These are phyloP conservation scores for Spinus pinus DNA, from an alignment of 2,797 vertebrate species.

Conservation along the genomic window DNA sequence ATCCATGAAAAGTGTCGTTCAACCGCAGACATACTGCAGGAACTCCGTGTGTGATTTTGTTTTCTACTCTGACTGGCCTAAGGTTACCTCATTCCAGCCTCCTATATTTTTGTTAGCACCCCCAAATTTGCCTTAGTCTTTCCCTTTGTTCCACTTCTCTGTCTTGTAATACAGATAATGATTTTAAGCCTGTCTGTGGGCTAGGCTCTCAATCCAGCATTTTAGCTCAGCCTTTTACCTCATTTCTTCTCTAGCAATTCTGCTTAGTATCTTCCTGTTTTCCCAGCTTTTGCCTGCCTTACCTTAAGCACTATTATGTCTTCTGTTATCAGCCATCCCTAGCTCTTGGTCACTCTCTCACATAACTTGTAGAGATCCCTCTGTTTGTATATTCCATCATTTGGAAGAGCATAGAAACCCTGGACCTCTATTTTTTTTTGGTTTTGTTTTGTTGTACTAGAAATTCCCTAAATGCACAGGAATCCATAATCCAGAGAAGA, in stretches of 20 bases:
- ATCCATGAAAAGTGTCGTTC: not conserved
- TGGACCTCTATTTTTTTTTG: fast-evolving
- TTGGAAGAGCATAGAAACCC: fast-evolving
- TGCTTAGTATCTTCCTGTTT: fast-evolving
- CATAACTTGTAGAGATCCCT: not conserved
- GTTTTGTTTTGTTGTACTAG: not conserved
- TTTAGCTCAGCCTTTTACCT: not conserved
- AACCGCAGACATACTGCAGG: not conserved
- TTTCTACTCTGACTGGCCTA: not conserved
- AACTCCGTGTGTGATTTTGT: not conserved
- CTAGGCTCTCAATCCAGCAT: not conserved
- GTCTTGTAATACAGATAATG: not conserved
- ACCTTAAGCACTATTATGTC: not conserved
- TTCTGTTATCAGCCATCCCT: not conserved
- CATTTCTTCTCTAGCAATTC: not conserved
- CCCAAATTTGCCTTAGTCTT: not conserved
- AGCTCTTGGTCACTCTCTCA: not conserved
- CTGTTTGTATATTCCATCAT: not conserved
- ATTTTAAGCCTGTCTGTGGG: not conserved
- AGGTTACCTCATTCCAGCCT: not conserved
- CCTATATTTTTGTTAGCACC: not conserved
- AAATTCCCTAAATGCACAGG: not conserved
- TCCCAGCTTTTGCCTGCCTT: not conserved
- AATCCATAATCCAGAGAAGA: not conserved
- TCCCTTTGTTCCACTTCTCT: not conserved